Evolutionary conservation across 2,113 vertebrate species (phyloP), one percentile per base, ranked within the genome.

Genomic region (Motacilla tschutschensis): DNA sequence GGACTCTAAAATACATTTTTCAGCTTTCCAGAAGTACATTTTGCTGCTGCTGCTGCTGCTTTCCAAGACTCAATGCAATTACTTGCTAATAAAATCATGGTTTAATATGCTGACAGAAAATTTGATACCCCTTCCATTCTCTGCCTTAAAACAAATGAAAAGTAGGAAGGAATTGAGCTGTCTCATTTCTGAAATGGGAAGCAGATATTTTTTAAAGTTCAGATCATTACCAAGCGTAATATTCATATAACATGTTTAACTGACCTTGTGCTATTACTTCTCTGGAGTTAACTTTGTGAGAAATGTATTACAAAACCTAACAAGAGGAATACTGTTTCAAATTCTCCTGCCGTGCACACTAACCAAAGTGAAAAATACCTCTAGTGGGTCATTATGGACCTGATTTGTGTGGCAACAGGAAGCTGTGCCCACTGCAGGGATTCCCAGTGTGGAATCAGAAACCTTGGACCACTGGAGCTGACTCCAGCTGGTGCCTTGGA

Each of bases 31-130:
- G 63, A 92, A 94, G 62, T 70, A 90, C 83, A 67, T 95, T 51
- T 65, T 73, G 36, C 58, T 91, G 35, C 85, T 93, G 50, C 83
- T 93, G 79, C 66, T 84, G 71, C 71, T 94, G 58, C 85, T 91
- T 95, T 95, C 79, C 85, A 93, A 92, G 83, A 83, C 72, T 89
- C 91, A 58, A 55, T 74, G 75, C 83, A 95, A 96, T 96, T 95
- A 94, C 88, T 85, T 96, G 85, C 90, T 97, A 96, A 96, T 95
- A 96, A 96, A 96, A 97, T 91, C 76, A 84, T 77, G 79, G 87
- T 96, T 95, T 95, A 95, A 95, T 95, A 89, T 75, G 57, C 65
- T 92, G 92, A 83, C 90, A 95, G 82, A 92, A 95, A 93, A 96
- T 94, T 65, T 95, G 85, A 89, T 93, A 87, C 81, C 41, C 85